Base-by-base conservation (phyloP, 2,888 invertebrate genomes). In the Oscheius myriophilus region DNA sequence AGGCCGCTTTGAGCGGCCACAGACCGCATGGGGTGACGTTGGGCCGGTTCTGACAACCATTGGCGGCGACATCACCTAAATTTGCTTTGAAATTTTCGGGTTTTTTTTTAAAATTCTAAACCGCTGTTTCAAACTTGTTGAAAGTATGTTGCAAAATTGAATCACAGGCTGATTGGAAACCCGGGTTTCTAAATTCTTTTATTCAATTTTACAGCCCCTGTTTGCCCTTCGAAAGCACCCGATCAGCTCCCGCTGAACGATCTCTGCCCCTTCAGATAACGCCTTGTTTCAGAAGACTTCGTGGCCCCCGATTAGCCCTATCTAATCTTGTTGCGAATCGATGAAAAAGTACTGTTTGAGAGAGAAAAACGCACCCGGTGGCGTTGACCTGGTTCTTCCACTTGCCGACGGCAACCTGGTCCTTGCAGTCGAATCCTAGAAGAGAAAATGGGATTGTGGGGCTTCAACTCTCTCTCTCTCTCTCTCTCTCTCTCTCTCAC, bases 381-480 rank as follows among this genome's bases (percentile, higher is more conserved):
- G 75, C 72, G 69, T 85, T 85, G 26, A 85, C 83, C 9, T 82
- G 59, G 62, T 85, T 85, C 64, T 78, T 75, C 79, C 79, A 86
- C n/a, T 82, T 78, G 41, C 81, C 85, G 23, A 81, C 73, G 46
- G 85, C 85, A 2, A 84, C 80, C 69, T 81, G 79, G 18, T 80
- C 59, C 3, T 72, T 68, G 57, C 83, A 83, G 39, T 83, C 82
- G 43, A 76, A 76, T 25, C 79, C 78, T 76, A 39, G 62, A 70
- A 23, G 14, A 33, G 18, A 2, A 14, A 46, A 21, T 1, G n/a
- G 57, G 16, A n/a, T 18, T 11, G n/a, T n/a, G 39, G 21, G 12
- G 16, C 25, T 45, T 23, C 18, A 21, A 18, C 18, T 49, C 16
- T 39, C 2, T 21, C 2, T n/a, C 39, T 14, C 25, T 25, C 16